Evolutionary conservation across 35 echinoderm and acorn worm genomes (phyloP).

Genomic region (Lytechinus pictus): DNA sequence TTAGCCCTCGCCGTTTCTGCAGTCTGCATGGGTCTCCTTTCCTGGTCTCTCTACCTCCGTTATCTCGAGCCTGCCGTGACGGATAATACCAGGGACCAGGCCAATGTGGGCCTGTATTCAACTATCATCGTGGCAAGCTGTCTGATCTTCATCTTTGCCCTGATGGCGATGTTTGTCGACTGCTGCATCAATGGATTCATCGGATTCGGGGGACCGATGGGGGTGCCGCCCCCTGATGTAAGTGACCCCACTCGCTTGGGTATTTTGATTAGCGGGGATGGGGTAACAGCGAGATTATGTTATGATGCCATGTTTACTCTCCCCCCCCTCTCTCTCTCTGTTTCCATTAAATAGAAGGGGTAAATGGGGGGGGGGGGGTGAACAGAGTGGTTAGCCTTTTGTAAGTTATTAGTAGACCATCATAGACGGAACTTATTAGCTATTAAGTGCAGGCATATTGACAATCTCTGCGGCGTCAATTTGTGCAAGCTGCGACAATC

Average conservation of each 20-base stretch:
- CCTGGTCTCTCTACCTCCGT: neutral
- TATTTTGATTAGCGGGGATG: too few species aligned
- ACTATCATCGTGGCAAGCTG: constrained; percentile 26
- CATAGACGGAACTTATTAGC: too few species aligned
- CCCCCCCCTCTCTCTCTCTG: too few species aligned
- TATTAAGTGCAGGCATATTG: too few species aligned
- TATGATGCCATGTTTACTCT: too few species aligned
- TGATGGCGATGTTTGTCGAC: constrained; percentile 40
- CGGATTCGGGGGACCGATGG: neutral
- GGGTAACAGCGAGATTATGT: too few species aligned
- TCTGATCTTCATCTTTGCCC: constrained; percentile 29
- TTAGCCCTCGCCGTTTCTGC: neutral
- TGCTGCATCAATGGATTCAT: constrained; percentile 28
- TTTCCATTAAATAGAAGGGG: too few species aligned
- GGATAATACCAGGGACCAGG: neutral
- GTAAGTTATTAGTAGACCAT: too few species aligned
- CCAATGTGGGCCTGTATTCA: neutral
- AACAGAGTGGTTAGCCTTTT: too few species aligned
- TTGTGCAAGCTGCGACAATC: too few species aligned
- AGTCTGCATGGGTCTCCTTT: neutral
- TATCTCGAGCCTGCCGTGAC: neutral
- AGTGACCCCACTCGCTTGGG: neutral
- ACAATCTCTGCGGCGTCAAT: too few species aligned
- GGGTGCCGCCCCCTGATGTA: neutral
- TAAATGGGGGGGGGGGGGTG: too few species aligned